Conservation (phyloP, 2,113 vertebrate genomes). For the Antechinus stuartii region DNA sequence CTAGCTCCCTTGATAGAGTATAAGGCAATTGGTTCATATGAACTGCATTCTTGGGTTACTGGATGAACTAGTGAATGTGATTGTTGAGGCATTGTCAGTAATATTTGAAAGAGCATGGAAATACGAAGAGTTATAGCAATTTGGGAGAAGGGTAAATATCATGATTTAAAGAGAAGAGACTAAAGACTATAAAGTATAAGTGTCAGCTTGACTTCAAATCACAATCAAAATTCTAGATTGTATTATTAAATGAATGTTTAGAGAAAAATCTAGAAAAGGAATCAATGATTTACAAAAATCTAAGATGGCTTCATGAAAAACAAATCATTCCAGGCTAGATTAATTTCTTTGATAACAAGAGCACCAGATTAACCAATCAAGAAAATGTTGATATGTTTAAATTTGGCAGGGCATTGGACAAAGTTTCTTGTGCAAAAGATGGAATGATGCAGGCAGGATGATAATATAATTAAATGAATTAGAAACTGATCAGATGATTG, state of each 20-base stretch:
- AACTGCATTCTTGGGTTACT: not conserved
- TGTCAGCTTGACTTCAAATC: not conserved
- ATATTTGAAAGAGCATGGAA: not conserved
- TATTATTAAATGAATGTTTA: not conserved
- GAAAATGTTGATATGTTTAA: not conserved
- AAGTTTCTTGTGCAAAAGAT: not conserved
- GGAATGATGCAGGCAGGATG: not conserved
- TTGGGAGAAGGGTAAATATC: not conserved
- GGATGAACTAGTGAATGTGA: not conserved
- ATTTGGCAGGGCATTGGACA: not conserved
- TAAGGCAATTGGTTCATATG: not conserved
- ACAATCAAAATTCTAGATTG: not conserved
- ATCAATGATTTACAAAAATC: not conserved
- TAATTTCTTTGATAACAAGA: not conserved
- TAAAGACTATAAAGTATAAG: not conserved
- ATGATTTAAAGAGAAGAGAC: not conserved
- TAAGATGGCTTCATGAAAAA: not conserved
- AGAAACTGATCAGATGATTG: not conserved
- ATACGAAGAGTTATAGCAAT: not conserved
- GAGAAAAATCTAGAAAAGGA: not conserved
- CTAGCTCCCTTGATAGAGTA: not conserved
- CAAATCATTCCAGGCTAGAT: not conserved
- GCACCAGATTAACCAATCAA: not conserved
- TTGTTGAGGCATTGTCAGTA: not conserved
- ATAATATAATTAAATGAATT: not conserved